Percentiles rank a stretch among this genome's conserved stretches.
Evolutionary conservation across 2,797 vertebrate genomes (phyloP).

Genomic region (Erpetoichthys calabaricus): DNA sequence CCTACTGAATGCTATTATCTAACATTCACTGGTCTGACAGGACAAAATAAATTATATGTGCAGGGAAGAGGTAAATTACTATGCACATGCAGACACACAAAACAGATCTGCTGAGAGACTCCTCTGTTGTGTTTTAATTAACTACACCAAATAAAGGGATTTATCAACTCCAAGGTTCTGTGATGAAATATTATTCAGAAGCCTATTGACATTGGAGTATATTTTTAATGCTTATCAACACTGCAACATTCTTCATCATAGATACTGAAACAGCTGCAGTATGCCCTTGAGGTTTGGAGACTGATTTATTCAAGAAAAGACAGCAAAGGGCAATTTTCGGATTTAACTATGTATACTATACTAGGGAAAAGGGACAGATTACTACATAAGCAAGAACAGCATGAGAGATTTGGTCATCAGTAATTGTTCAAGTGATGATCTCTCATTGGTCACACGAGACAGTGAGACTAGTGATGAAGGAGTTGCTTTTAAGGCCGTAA

Average conservation of each 20-base stretch:
- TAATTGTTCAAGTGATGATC: too few relatives aligned
- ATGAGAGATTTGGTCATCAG: too few relatives aligned
- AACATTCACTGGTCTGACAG: conserved; percentile 2
- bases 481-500: too few relatives aligned
- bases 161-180: conserved; percentile 9
- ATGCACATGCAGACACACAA: not conserved
- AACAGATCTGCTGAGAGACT: not conserved
- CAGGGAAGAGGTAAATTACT: conserved; percentile 3
- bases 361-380: too few relatives aligned
- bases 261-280: conserved; percentile 12
- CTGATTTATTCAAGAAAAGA: not conserved
- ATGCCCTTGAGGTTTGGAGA: conserved; percentile 9
- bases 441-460: too few relatives aligned
- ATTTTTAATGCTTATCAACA: conserved; percentile 16
- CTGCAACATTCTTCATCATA: conserved; percentile 16
- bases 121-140: conserved; percentile 12
- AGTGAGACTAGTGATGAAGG: too few relatives aligned
- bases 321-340: too few relatives aligned
- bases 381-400: too few relatives aligned
- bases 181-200: conserved; percentile 11
- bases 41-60: conserved; percentile 9
- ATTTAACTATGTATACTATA: too few relatives aligned
- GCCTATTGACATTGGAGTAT: conserved; percentile 14
- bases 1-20: conserved; percentile 4
- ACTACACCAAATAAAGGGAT: conserved; percentile 10